phyloP scores from a whole-genome alignment of 1,140 invertebrate species.

The Teleopsis dalmanni region DNA sequence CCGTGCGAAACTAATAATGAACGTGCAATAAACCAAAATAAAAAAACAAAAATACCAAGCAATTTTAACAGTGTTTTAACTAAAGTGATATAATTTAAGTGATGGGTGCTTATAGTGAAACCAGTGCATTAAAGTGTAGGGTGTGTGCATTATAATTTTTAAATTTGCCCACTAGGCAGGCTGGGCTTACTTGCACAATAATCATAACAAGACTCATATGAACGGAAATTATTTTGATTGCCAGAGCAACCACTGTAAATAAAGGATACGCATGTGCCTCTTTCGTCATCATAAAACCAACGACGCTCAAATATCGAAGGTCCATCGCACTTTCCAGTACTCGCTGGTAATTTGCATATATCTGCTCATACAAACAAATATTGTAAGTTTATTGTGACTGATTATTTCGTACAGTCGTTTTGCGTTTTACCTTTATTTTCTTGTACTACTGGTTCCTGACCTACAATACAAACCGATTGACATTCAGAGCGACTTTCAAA shows the following conservation, averaged over 20 bases:
- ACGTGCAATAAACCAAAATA: too few species aligned
- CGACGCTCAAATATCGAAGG: constrained; percentile 51
- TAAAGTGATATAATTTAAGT: too few species aligned
- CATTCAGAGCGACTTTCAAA: constrained; percentile 67
- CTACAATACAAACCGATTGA: constrained; percentile 52
- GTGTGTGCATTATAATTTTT: too few species aligned
- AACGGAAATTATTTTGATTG: constrained; percentile 72
- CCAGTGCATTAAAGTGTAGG: too few species aligned
- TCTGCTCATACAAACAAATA: constrained; percentile 27
- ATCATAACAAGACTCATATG: constrained; percentile 59
- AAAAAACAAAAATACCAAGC: too few species aligned
- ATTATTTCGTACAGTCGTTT: not conserved
- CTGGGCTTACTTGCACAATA: constrained; percentile 50
- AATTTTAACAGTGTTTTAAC: too few species aligned
- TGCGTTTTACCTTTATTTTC: constrained; percentile 27
- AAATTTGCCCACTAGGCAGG: too few species aligned
- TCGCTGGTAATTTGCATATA: constrained; percentile 61
- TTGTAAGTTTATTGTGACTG: too few species aligned
- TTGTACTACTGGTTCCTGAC: constrained; percentile 25
- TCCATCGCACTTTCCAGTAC: constrained; percentile 63
- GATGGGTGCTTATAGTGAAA: too few species aligned
- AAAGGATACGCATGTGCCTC: constrained; percentile 65
- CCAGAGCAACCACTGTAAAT: constrained; percentile 73
- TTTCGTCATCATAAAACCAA: constrained; percentile 73
- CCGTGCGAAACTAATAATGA: too few species aligned